Conservation (phyloP, 2,888 invertebrate genomes). For the Cosmia trapezina region DNA sequence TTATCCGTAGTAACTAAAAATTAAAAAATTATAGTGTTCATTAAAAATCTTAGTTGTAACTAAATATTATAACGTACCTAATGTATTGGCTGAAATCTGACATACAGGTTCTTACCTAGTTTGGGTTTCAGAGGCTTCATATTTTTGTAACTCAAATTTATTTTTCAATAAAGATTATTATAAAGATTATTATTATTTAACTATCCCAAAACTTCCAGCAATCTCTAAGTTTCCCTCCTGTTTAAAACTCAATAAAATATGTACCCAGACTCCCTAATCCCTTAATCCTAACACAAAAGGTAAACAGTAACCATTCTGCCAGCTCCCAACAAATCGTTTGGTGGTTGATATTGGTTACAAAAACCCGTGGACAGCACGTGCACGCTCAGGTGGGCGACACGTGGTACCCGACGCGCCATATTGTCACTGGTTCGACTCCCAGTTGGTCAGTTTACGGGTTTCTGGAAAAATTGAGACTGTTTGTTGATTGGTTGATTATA, state of each 20-base stretch:
- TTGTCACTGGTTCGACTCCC: slow-evolving; percentile 76
- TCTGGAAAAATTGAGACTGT: slow-evolving; percentile 32
- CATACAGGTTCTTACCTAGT: too few relatives aligned
- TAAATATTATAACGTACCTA: too few relatives aligned
- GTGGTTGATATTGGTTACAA: slow-evolving; percentile 54
- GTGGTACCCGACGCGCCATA: slow-evolving; percentile 84
- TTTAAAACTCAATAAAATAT: too few relatives aligned
- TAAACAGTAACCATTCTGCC: slow-evolving; percentile 33
- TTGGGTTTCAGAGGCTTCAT: too few relatives aligned
- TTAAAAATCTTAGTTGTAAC: too few relatives aligned
- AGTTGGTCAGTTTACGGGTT: slow-evolving; percentile 57
- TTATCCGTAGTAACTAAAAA: too few relatives aligned
- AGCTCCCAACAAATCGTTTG: slow-evolving; percentile 43
- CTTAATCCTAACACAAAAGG: slow-evolving; percentile 14
- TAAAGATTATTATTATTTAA: too few relatives aligned
- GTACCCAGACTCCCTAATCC: too few relatives aligned
- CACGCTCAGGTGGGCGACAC: slow-evolving; percentile 80
- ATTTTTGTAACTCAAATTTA: too few relatives aligned
- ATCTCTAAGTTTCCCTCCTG: not conserved
- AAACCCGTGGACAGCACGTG: slow-evolving; percentile 73
- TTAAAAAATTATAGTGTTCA: too few relatives aligned
- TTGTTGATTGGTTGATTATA: not conserved
- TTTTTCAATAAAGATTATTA: too few relatives aligned
- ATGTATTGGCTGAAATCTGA: too few relatives aligned
- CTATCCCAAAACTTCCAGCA: not conserved